Evolutionary conservation across 2,113 vertebrate species (phyloP).

Genomic region (Nesospiza acunhae): DNA sequence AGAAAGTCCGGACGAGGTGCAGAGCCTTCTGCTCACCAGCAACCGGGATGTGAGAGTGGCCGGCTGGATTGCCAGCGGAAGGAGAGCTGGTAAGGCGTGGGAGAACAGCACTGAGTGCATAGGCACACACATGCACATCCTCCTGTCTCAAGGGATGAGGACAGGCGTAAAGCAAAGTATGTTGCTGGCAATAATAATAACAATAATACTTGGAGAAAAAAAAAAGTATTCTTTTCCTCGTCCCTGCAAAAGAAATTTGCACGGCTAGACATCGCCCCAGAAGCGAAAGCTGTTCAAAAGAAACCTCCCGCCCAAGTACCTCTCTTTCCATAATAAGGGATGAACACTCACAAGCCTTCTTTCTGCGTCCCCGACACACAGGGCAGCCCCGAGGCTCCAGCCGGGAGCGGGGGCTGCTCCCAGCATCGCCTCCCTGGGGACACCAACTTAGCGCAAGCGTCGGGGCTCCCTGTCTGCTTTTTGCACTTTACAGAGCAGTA

Average conservation of each 20-base stretch:
- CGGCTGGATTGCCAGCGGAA: neutral
- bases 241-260: neutral
- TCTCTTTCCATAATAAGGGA: neutral
- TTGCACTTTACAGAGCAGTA: neutral
- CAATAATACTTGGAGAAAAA: no score
- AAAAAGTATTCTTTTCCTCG: neutral
- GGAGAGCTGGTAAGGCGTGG: neutral
- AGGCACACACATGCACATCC: neutral
- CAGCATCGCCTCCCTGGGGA: neutral
- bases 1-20: neutral
- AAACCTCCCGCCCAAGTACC: neutral
- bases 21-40: neutral
- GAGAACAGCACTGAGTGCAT: fast-evolving
- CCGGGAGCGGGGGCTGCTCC: neutral
- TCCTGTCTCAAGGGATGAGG: neutral
- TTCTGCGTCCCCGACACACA: fast-evolving
- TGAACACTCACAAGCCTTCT: neutral
- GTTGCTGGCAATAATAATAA: neutral
- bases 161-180: neutral
- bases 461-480: neutral
- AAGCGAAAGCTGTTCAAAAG: neutral
- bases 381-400: neutral
- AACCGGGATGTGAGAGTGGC: neutral
- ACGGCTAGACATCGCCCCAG: fast-evolving
- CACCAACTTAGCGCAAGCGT: fast-evolving